Conservation (phyloP, 2,113 vertebrate genomes). For the Bettongia penicillata region DNA sequence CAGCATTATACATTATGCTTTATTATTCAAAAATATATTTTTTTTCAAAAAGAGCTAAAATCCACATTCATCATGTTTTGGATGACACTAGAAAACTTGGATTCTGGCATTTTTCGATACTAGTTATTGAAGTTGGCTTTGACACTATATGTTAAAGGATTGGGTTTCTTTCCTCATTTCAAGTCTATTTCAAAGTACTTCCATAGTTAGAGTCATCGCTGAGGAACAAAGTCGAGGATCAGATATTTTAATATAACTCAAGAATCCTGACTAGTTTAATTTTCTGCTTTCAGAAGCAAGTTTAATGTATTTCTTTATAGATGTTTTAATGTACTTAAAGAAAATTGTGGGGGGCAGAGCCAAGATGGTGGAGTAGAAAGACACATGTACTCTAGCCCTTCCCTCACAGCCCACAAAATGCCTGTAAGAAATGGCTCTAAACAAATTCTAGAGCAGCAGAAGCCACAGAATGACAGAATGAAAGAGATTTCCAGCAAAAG, state of each 20-base stretch:
- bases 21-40: too few relatives aligned
- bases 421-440: too few relatives aligned
- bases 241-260: slow-evolving; percentile 55
- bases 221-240: slow-evolving; percentile 63
- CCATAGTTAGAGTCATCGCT: slow-evolving; percentile 51
- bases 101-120: not conserved
- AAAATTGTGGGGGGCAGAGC: too few relatives aligned
- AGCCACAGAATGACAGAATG: too few relatives aligned
- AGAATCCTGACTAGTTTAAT: slow-evolving; percentile 25
- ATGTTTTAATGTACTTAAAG: too few relatives aligned
- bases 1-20: not conserved
- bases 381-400: too few relatives aligned
- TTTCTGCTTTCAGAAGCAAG: slow-evolving; percentile 32
- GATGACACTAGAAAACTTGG: not conserved
- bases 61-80: slow-evolving; percentile 6
- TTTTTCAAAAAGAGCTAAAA: not conserved
- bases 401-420: too few relatives aligned
- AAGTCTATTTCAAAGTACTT: slow-evolving; percentile 55
- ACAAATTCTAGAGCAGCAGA: too few relatives aligned
- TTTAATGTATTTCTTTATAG: not conserved
- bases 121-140: slow-evolving; percentile 27
- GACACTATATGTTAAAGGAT: slow-evolving; percentile 43
- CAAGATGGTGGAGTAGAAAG: too few relatives aligned
- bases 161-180: slow-evolving; percentile 63
- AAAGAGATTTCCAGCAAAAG: too few relatives aligned